These are phyloP conservation scores for Meta bourneti DNA, from an alignment of 2,888 invertebrate species.

Conservation along the genomic window DNA sequence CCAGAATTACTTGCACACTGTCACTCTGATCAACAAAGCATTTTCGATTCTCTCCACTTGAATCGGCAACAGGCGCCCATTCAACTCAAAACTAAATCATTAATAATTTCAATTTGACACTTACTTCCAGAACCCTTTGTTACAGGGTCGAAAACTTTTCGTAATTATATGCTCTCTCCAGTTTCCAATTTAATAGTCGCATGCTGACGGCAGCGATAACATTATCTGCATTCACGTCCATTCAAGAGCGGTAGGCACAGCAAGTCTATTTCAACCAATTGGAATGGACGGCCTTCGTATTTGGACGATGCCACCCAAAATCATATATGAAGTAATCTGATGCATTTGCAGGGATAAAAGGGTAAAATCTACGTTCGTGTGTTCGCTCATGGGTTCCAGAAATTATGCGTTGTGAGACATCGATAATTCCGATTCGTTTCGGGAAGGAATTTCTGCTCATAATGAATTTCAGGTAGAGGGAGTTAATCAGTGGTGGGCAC, in stretches of 20 bases:
- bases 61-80: too few species aligned
- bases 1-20: too few species aligned
- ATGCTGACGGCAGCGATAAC: conserved; percentile 14
- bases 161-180: background rate
- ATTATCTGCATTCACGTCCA: background rate
- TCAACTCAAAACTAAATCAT: too few species aligned
- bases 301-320: conserved; percentile 7
- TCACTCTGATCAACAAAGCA: too few species aligned
- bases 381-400: background rate
- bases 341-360: background rate
- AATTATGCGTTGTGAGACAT: conserved; percentile 28
- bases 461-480: conserved; percentile 20
- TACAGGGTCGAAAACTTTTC: conserved; percentile 4
- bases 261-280: conserved; percentile 16
- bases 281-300: background rate
- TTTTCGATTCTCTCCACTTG: too few species aligned
- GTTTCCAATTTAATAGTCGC: background rate
- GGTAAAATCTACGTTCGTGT: conserved; percentile 5
- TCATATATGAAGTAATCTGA: conserved; percentile 6
- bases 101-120: background rate
- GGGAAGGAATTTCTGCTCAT: background rate
- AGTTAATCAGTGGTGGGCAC: too few species aligned
- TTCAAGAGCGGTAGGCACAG: background rate
- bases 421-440: conserved; percentile 48
- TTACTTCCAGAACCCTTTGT: conserved; percentile 1